Base-by-base conservation (phyloP, 1,140 invertebrate species). In the Aphaenogaster ashmeadi region DNA sequence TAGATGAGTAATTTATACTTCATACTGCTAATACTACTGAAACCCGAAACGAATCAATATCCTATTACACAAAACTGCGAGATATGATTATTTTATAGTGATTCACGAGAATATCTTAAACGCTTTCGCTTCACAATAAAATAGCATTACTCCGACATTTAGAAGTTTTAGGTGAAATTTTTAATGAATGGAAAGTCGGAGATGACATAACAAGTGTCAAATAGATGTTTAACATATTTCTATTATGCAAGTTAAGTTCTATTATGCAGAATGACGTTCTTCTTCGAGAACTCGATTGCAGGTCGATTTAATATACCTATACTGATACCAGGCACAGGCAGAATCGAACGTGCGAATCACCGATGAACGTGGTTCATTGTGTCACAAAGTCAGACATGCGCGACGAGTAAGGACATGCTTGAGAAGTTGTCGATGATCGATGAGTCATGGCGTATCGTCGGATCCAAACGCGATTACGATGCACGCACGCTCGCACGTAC, bases 351-450 rank as follows among this genome's bases (percentile, higher is more conserved):
- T 11, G 18, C n/a, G n/a, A 69, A 41, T 67, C 64, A 54, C 13
- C 36, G 36, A 81, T 81, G 15, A 69, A 71, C 44, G 21, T 71
- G 13, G 36, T 71, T 81, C 36, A 78, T 66, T 80, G 60, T 67
- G 44, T 79, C 77, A 58, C n/a, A 7, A 67, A 41, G 33, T 21
- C 27, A 3, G 41, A 56, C 36, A 81, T 33, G 36, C 50, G 15
- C n/a, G 36, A 33, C 41, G 38, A 52, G 36, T 80, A 80, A 71
- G 21, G 64, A 81, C 36, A 27, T 11, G 36, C 27, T 58, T 13
- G 44, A 47, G 54, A 75, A 83, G 13, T 81, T 27, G 38, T n/a
- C 11, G 41, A 75, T 75, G 54, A 74, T 75, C 69, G 69, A 75
- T 84, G 80, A 84, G 67, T 83, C 80, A 83, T 13, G 54, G 38